These are phyloP conservation scores for Idaea biselata DNA, from an alignment of 2,888 invertebrate genomes.

Conservation along the genomic window DNA sequence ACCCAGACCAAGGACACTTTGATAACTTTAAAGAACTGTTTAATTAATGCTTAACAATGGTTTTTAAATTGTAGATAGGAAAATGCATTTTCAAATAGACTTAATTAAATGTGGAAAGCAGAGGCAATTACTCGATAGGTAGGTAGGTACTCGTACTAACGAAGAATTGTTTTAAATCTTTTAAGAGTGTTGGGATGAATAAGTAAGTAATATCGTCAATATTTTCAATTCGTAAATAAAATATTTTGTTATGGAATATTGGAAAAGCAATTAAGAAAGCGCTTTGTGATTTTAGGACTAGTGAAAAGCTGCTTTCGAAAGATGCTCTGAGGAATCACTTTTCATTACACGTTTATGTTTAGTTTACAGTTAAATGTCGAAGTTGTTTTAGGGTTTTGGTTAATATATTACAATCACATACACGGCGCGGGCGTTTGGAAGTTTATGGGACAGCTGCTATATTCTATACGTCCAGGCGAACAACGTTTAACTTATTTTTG, in stretches of 20 bases:
- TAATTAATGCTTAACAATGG: constrained; percentile 4
- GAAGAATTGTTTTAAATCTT: constrained; percentile 17
- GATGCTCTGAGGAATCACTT: neutral
- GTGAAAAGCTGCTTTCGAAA: neutral
- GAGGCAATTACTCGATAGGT: neutral
- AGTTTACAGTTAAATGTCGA: too few relatives aligned
- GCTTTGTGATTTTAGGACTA: neutral
- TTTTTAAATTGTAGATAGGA: constrained; percentile 12
- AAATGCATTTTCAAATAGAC: constrained; percentile 13
- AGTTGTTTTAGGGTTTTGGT: too few relatives aligned
- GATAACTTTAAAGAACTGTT: neutral
- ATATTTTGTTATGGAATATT: neutral
- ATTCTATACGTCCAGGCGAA: too few relatives aligned
- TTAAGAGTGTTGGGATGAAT: constrained; percentile 7
- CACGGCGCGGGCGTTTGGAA: too few relatives aligned
- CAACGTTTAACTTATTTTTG: too few relatives aligned
- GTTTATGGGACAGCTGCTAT: too few relatives aligned
- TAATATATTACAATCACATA: too few relatives aligned
- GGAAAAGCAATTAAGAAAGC: neutral
- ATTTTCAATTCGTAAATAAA: neutral
- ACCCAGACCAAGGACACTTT: too few relatives aligned
- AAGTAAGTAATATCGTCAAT: neutral
- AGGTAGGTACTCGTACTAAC: constrained; percentile 10
- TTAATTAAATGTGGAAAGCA: constrained; percentile 16
- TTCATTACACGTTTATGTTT: too few relatives aligned